These are phyloP conservation scores for Zosterops japonicus DNA, from an alignment of 2,113 vertebrate genomes.

Conservation along the genomic window DNA sequence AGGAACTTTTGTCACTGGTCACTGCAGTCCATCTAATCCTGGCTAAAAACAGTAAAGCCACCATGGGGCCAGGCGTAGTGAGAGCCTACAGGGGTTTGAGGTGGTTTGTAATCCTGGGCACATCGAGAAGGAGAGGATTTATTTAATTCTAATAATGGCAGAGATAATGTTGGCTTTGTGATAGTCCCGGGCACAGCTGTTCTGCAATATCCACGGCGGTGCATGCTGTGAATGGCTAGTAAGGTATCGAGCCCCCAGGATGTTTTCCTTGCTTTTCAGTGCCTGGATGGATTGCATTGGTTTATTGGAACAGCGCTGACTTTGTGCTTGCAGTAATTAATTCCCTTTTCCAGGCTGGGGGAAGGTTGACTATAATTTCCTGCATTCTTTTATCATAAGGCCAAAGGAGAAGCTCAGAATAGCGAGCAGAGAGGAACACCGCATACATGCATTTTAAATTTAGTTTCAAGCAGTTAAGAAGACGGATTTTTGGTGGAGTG, in stretches of 20 bases:
- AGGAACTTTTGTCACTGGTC: not conserved
- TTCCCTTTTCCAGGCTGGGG: slow-evolving; percentile 56
- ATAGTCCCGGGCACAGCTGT: not conserved
- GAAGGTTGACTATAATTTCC: slow-evolving; percentile 62
- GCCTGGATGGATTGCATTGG: slow-evolving; percentile 22
- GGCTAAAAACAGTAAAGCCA: not conserved
- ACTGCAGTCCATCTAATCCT: not conserved
- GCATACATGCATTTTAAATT: slow-evolving; percentile 6
- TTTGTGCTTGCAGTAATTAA: slow-evolving; percentile 64
- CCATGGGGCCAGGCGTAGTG: not conserved
- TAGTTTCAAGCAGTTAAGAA: not conserved
- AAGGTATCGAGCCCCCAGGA: not conserved
- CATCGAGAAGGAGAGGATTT: not conserved
- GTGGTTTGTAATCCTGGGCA: not conserved
- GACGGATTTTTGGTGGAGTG: not conserved
- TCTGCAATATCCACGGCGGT: not conserved
- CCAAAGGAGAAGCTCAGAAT: slow-evolving; percentile 62
- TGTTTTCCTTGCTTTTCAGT: slow-evolving; percentile 35
- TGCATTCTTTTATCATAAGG: slow-evolving; percentile 59
- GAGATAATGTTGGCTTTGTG: not conserved
- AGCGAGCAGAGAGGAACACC: slow-evolving; percentile 40
- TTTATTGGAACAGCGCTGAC: slow-evolving; percentile 64
- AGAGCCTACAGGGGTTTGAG: not conserved
- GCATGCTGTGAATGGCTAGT: slow-evolving; percentile 11
- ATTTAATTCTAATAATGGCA: not conserved